Conservation (phyloP, 2,888 invertebrate genomes). For the Apomyelois bistriatella region DNA sequence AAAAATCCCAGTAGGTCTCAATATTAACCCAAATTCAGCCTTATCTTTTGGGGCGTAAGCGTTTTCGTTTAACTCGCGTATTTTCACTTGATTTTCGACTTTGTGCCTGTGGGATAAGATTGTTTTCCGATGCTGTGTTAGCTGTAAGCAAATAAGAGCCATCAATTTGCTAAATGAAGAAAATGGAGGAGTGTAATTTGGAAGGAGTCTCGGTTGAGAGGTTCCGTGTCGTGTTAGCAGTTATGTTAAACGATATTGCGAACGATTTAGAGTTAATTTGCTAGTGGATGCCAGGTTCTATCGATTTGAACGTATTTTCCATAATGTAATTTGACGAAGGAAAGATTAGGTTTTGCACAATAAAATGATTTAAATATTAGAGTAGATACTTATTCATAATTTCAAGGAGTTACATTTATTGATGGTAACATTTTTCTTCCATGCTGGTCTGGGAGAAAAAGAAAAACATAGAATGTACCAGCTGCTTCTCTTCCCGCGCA, state of each 20-base stretch:
- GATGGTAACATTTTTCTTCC: no score
- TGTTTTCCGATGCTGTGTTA: slow-evolving; percentile 30
- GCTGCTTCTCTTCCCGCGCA: no score
- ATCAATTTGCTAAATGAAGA: slow-evolving; percentile 80
- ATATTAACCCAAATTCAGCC: slow-evolving; percentile 59
- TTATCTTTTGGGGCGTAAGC: slow-evolving; percentile 73
- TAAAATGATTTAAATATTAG: no score
- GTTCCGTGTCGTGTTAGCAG: slow-evolving; percentile 48
- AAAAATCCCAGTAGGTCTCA: slow-evolving; percentile 52
- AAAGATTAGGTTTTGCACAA: no score
- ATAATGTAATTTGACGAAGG: no score
- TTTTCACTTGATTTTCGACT: slow-evolving; percentile 44
- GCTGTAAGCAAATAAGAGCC: slow-evolving; percentile 44
- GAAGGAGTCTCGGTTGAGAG: slow-evolving; percentile 53
- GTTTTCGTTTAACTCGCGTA: slow-evolving; percentile 11
- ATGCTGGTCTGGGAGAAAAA: no score
- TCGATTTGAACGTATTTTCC: not conserved
- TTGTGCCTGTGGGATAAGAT: slow-evolving; percentile 34
- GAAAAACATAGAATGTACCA: no score
- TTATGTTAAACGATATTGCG: slow-evolving; percentile 39
- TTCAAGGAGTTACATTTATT: no score
- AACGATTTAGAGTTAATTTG: slow-evolving; percentile 26
- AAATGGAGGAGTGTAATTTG: slow-evolving; percentile 72
- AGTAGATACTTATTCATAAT: no score
- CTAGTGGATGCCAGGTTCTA: slow-evolving; percentile 14